Base-by-base conservation (phyloP, 2,113 vertebrate species). In the Lonchura striata region DNA sequence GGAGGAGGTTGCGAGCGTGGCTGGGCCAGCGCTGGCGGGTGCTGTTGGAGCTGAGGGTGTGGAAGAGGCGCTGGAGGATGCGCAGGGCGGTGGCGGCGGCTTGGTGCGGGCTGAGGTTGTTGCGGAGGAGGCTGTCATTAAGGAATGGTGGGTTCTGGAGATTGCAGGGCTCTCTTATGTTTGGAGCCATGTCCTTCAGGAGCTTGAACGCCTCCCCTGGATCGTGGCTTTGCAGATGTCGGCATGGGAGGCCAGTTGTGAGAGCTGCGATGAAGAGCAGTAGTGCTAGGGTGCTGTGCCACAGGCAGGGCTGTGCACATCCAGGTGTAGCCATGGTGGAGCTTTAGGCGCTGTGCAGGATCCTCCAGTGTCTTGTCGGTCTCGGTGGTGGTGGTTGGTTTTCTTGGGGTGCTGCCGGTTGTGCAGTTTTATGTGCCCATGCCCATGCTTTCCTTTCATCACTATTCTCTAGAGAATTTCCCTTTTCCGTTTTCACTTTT, bases 401-500 rank as follows among this genome's bases (percentile, higher is more conserved):
- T 63, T 57, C 28, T 21, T 7, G 6, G 8, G 23, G 1, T 21
- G 28, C 70, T 74, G 31, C 14, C 0, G 1, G 2, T 3, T 10
- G 7, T 10, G 10, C 7, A 7, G 5, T 20, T 71, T 92, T 91
- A 71, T 91, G 2, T 5, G 42, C 9, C 49, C 23, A 19, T 37
- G 35, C 6, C 0, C 1, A 6, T 3, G 27, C 46, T 94, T 93
- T 90, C 81, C 21, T 65, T 94, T 87, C 59, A 88, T 94, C 86
- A 88, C 66, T 75, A 44, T 49, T 27, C 57, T 88, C 5, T 35
- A 14, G 22, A 65, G 25, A 82, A 92, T 87, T 96, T 72, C 33
- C 65, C 56, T 31, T 25, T 90, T 78, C 52, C 18, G 4, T 74
- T 96, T 94, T 94, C 81, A 64, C 50, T 95, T 96, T 92, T 70